Conservation (phyloP, 2,113 vertebrate species). For the Thamnaconus septentrionalis region DNA sequence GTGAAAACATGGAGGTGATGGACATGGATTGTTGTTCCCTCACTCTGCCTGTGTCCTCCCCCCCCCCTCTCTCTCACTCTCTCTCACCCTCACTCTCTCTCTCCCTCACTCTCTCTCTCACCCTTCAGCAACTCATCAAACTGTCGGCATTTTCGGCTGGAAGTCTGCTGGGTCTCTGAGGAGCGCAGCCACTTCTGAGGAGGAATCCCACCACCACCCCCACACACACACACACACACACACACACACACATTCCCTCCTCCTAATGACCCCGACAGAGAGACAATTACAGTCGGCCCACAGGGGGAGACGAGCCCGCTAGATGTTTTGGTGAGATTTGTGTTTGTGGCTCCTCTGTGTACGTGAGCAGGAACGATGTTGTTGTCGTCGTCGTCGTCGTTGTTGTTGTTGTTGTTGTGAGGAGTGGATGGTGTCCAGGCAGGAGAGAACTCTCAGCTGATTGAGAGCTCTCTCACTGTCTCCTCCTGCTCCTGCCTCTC, state of each 20-base stretch:
- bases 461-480: slow-evolving; percentile 25
- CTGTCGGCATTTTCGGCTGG: slow-evolving; percentile 8
- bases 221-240: too few relatives aligned
- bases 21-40: too few relatives aligned
- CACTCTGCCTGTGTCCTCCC: too few relatives aligned
- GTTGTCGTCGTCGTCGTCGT: too few relatives aligned
- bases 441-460: slow-evolving; percentile 3
- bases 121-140: neutral
- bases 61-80: too few relatives aligned
- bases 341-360: slow-evolving; percentile 22
- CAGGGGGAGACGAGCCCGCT: slow-evolving; percentile 42
- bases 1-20: too few relatives aligned
- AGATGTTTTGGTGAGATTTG: slow-evolving; percentile 65
- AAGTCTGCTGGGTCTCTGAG: slow-evolving; percentile 19
- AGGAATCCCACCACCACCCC: slow-evolving; percentile 8
- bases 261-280: slow-evolving; percentile 60
- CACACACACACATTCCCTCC: slow-evolving; percentile 31
- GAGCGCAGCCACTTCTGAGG: slow-evolving; percentile 15
- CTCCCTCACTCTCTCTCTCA: too few relatives aligned
- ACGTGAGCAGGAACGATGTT: neutral
- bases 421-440: too few relatives aligned
- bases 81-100: too few relatives aligned
- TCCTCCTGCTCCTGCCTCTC: neutral
- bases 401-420: too few relatives aligned
- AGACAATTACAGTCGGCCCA: slow-evolving; percentile 54